Percentiles rank a stretch among this genome's conserved stretches.
phyloP scores from a whole-genome alignment of 2,888 invertebrate genomes.

The Cerceris ruficornis region DNA sequence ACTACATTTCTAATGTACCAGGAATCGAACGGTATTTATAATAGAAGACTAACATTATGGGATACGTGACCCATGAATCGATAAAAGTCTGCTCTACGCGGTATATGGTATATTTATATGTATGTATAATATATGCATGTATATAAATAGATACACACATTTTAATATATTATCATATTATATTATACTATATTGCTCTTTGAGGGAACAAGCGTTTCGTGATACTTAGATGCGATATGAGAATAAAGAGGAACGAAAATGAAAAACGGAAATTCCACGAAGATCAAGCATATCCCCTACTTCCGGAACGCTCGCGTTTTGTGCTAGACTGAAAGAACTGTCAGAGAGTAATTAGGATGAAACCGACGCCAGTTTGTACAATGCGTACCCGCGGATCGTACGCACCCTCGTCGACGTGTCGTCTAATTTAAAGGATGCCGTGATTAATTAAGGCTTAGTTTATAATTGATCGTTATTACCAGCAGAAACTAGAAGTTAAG shows the following conservation, averaged over 20 bases:
- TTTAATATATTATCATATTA: no score
- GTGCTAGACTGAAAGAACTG: conserved; percentile 32
- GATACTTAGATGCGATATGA: no score
- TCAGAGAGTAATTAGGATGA: conserved; percentile 4
- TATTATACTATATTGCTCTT: no score
- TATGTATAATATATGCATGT: no score
- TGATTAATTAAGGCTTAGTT: background rate
- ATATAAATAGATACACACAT: no score
- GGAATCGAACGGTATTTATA: no score
- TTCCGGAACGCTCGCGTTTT: conserved; percentile 20
- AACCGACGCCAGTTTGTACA: background rate
- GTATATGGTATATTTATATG: no score
- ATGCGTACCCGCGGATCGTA: background rate
- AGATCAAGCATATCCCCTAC: background rate
- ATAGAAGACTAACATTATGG: no score
- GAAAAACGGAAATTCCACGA: background rate
- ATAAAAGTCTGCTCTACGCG: no score
- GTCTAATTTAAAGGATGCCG: conserved; percentile 1
- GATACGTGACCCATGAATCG: no score
- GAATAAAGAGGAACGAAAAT: background rate
- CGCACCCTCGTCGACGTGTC: background rate
- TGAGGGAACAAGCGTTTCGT: no score
- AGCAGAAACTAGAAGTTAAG: conserved; percentile 48
- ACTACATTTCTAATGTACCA: no score
- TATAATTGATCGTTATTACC: conserved; percentile 49